Base-by-base conservation (phyloP, 53 echinoderm and acorn worm genomes). In the Pentamera pediparva region DNA sequence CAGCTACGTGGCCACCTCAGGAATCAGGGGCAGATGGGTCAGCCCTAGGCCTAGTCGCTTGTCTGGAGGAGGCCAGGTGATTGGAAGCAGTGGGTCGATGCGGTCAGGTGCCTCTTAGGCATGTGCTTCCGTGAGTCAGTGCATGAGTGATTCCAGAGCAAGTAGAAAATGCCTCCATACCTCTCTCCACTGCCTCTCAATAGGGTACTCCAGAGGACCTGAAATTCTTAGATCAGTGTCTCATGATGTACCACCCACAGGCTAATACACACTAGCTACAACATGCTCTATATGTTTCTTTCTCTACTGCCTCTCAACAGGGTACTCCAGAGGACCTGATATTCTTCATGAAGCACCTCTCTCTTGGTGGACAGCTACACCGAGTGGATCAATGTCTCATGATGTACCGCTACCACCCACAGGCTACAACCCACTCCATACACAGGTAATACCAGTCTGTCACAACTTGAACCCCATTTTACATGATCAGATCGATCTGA, bases 171-270 rank as follows among this genome's bases (percentile, higher is more conserved):
- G n/a, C n/a, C n/a, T n/a, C n/a, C n/a, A n/a, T n/a, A n/a, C n/a
- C n/a, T n/a, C n/a, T n/a, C n/a, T n/a, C n/a, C 47, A 1, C 0
- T 45, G 47, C 13, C 32, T 43, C 37, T 43, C 27, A 32, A 20
- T 65, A 98, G 98, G 98, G 98, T 50, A 83, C 78, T 4, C 98
- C 98, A 36, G 98, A 98, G 45, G 98, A 96, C 53, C 59, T 98
- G 45, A 69, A 92, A 19, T 98, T 92, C 77, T 98, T 98, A 2
- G 76, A 98, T 70, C 69, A 91, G 18, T 67, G 78, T 59, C 83
- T 98, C 31, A 79, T 98, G 70, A 98, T 85, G 75, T 98, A 92
- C 75, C 79, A n/a, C n/a, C n/a, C n/a, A n/a, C n/a, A n/a, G n/a
- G 98, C 45, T 92, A 98, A 30, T 92, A 98, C 70, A 81, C 78